Evolutionary conservation across 2,888 invertebrate genomes (phyloP), one percentile per base, ranked within the genome.

Genomic region (Drosophila koepferae): DNA sequence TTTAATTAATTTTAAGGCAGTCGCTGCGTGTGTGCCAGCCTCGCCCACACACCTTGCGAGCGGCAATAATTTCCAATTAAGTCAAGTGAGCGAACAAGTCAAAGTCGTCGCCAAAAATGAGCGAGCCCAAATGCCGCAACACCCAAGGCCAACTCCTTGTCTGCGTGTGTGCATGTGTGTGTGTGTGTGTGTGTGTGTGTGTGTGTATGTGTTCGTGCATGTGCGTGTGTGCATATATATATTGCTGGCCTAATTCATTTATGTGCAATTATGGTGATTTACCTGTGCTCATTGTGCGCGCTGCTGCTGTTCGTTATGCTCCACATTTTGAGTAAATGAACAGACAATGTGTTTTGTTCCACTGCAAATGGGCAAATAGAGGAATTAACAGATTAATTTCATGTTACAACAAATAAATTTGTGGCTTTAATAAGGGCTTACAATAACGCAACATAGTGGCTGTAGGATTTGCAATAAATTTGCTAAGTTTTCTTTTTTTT

Each of bases 31-130:
- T 48, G 59, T 31, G 1, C 48, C 66, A 59, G 40, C 40, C 34
- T 23, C 16, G 34, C 36, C 10, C 40, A 2, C 40, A 41, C 34
- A 23, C 48, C 70, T 41, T 18, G n/a, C 54, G 18, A 38, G 38
- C 6, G 70, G 44, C 62, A 72, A 72, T 79, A 72, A 79, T 68
- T 79, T 78, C 68, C 58, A 78, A 78, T 78, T 79, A 78, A 79
- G 43, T 63, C 64, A 65, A 68, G 75, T 75, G 67, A 72, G 41
- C 65, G 60, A 41, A 41, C 67, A 74, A 72, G 54, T 71, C 74
- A 66, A 63, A 77, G 69, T 43, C 31, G 43, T 48, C 38, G 20
- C 48, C 55, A 40, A 40, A 67, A 53, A 53, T 62, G 43, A 58
- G 65, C 48, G 71, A 43, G 16, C 38, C 16, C 49, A 49, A 54